These are phyloP conservation scores for Xerus rutilus DNA, from an alignment of 2,797 vertebrate genomes.

Conservation along the genomic window DNA sequence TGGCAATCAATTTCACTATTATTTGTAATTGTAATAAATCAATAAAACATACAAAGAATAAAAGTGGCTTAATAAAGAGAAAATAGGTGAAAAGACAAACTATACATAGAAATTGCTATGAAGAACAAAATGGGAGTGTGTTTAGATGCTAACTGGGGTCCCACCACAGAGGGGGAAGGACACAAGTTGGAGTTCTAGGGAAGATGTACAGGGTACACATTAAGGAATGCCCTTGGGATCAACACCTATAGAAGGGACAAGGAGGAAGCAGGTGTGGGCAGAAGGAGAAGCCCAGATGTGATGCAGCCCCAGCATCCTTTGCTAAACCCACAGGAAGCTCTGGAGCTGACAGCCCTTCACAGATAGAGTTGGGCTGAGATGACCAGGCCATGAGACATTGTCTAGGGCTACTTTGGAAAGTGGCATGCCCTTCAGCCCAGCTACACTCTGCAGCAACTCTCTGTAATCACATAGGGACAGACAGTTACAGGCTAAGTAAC, in stretches of 20 bases:
- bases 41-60: background rate
- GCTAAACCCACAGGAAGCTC: background rate
- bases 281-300: background rate
- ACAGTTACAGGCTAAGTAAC: too few species aligned
- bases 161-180: background rate
- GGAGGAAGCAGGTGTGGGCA: background rate
- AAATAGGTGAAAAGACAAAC: background rate
- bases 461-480: background rate
- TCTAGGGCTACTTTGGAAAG: background rate
- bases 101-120: background rate
- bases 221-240: background rate
- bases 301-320: background rate
- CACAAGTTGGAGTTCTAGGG: background rate
- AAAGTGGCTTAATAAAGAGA: background rate
- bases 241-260: background rate
- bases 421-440: accelerated
- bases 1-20: too few species aligned
- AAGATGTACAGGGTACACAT: background rate
- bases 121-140: background rate
- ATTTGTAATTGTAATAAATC: too few species aligned
- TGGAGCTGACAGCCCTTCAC: background rate
- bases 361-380: background rate
- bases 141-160: background rate
- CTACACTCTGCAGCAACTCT: too few species aligned
- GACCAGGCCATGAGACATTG: background rate